Conservation (phyloP, 1,140 invertebrate species). For the Cyphomyrmex costatus region DNA sequence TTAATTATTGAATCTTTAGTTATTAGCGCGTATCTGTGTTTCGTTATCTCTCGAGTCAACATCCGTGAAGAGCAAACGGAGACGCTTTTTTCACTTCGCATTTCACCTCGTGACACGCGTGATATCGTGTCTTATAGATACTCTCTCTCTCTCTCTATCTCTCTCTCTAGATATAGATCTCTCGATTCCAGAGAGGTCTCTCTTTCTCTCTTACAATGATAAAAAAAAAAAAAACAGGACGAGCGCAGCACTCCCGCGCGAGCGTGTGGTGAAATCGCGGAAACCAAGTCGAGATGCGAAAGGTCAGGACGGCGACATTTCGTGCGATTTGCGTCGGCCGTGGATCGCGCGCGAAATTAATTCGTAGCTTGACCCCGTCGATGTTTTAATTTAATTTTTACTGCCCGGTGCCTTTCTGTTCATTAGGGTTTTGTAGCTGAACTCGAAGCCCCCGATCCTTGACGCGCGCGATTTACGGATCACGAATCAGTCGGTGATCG, state of each 20-base stretch:
- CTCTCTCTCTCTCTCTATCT: background rate
- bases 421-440: constrained; percentile 17
- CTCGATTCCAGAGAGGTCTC: constrained; percentile 32
- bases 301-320: constrained; percentile 73
- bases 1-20: constrained; percentile 34
- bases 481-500: constrained; percentile 6
- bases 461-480: constrained; percentile 23
- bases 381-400: constrained; percentile 46
- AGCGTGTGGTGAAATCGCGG: constrained; percentile 71
- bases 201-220: background rate
- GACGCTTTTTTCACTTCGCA: background rate
- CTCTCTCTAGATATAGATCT: constrained; percentile 39
- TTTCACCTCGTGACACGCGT: constrained; percentile 19
- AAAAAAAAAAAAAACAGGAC: constrained; percentile 49
- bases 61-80: background rate
- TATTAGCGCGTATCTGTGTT: background rate
- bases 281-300: constrained; percentile 71
- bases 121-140: constrained; percentile 49
- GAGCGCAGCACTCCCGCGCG: constrained; percentile 20
- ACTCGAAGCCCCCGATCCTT: background rate
- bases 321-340: constrained; percentile 22
- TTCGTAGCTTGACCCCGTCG: constrained; percentile 7
- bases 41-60: background rate
- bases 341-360: constrained; percentile 39
- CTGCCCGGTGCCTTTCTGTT: background rate